Base-by-base conservation (phyloP, 2,113 vertebrate species). In the Lagopus muta region DNA sequence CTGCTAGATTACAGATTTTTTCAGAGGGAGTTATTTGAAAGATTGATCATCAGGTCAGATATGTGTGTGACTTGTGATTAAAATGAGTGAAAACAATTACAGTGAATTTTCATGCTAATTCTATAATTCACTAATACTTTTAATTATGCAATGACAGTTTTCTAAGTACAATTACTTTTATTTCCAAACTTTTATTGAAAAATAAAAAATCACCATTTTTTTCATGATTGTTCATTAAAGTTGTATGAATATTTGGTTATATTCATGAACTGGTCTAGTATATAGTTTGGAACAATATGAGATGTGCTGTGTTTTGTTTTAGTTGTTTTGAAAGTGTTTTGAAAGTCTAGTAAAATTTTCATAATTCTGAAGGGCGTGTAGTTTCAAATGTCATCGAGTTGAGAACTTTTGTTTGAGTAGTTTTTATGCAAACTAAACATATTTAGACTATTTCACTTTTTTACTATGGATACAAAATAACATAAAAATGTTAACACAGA, bases 51-150 rank as follows among this genome's bases (percentile, higher is more conserved):
- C 4, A 21, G 0, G 11, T 12, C 6, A 82, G 11, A 11, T 11
- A 24, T 0, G 0, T 40, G 0, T 40, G 5, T 60, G 6, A 54
- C 5, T 42, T 19, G 8, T 36, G 8, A 48, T 42, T 20, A 73
- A 79, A 61, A 32, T 42, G n/a, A 45, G 11, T 55, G 40, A 43
- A 89, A 87, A 64, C 11, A 2, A 2, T 42, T 30, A 6, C 40
- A 82, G 32, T 1, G 72, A 76, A 82, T 76, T 66, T 13, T 54
- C 76, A 28, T 20, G 2, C 4, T 54, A 86, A 75, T 82, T 80
- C 11, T 85, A 87, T 76, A 14, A 61, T 12, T 66, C 2, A 34
- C 38, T 74, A 13, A 60, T 64, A 55, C 13, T 77, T 77, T 17
- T 42, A 58, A 18, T 74, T 77, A 30, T 14, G 8, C 4, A 40